Percentiles rank a stretch among this genome's conserved stretches.
Evolutionary conservation across 2,797 vertebrate species (phyloP).

Genomic region (Staurois parvus): DNA sequence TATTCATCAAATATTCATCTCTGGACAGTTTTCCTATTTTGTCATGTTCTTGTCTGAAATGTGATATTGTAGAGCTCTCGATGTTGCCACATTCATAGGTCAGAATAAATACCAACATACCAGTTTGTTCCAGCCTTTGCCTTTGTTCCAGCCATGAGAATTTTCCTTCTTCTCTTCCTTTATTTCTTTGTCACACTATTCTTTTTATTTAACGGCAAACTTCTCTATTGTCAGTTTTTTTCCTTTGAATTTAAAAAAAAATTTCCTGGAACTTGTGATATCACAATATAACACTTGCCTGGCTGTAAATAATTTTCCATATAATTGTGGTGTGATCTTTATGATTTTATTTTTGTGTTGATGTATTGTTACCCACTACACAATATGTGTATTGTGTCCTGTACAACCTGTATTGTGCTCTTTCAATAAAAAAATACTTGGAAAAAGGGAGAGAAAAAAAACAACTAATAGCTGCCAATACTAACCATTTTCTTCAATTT

Average conservation of each 20-base stretch:
- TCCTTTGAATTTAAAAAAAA: not conserved
- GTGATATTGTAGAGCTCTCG: no score
- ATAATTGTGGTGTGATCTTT: not conserved
- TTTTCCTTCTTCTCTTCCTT: no score
- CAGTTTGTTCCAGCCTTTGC: not conserved
- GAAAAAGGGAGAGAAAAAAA: no score
- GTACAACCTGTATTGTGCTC: not conserved
- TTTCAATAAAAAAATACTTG: not conserved
- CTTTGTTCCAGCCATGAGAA: no score
- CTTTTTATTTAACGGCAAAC: not conserved
- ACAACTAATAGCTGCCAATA: no score
- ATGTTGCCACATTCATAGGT: no score
- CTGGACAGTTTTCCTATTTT: no score
- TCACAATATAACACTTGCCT: not conserved
- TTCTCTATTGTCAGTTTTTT: not conserved
- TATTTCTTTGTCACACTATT: no score
- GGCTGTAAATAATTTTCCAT: not conserved
- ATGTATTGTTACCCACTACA: no score
- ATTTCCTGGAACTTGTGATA: not conserved
- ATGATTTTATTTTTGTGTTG: not conserved
- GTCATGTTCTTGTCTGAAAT: no score
- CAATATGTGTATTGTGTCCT: not conserved
- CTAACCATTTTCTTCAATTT: not conserved
- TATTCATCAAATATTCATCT: no score
- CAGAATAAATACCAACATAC: not conserved